phyloP scores from a whole-genome alignment of 2,113 vertebrate genomes.

The Lepisosteus oculatus region DNA sequence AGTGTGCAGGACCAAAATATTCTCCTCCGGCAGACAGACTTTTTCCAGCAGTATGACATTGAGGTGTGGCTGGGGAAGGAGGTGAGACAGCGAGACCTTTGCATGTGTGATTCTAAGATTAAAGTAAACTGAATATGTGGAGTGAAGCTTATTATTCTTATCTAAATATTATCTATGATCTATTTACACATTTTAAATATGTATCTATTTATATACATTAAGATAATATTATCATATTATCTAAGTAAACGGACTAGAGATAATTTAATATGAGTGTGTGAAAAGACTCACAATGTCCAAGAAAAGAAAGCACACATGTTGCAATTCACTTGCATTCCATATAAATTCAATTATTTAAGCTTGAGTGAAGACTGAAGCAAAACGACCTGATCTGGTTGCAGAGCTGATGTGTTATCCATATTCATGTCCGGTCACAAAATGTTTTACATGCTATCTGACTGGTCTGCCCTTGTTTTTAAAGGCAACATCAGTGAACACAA shows the following conservation, averaged over 20 bases:
- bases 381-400: neutral
- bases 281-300: too few relatives aligned
- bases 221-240: too few relatives aligned
- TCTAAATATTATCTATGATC: too few relatives aligned
- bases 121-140: neutral
- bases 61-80: slow-evolving; percentile 76
- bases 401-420: neutral
- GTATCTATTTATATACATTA: too few relatives aligned
- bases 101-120: neutral
- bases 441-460: neutral
- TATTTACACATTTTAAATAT: too few relatives aligned
- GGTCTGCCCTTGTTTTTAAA: slow-evolving; percentile 35
- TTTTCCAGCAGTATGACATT: slow-evolving; percentile 62
- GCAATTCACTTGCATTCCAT: too few relatives aligned
- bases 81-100: slow-evolving; percentile 39
- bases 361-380: too few relatives aligned
- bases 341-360: too few relatives aligned
- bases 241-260: too few relatives aligned
- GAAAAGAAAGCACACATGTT: neutral
- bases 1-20: slow-evolving; percentile 58
- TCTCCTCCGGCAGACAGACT: slow-evolving; percentile 68
- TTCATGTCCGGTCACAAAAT: neutral
- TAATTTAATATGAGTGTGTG: too few relatives aligned
- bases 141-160: too few relatives aligned
- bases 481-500: slow-evolving; percentile 64